A percentile compares a stretch with the other conserved stretches of the same genome.
phyloP scores from a whole-genome alignment of 2,113 vertebrate species.

The Nyctereutes procyonoides region DNA sequence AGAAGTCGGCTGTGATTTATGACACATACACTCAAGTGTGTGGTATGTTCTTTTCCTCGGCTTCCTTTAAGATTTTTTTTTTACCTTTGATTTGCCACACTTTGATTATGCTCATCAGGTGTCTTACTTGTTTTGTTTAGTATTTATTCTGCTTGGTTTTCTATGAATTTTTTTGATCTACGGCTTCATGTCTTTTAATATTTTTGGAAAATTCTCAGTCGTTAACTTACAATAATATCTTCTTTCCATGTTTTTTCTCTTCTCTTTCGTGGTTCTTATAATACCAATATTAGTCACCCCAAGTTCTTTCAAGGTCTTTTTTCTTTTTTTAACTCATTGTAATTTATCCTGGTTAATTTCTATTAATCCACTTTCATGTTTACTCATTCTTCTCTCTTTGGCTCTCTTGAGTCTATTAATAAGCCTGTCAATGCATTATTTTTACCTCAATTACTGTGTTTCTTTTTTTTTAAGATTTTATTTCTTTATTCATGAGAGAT shows the following conservation, averaged over 20 bases:
- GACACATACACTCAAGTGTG: background rate
- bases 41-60: background rate
- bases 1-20: background rate
- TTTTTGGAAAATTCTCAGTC: background rate
- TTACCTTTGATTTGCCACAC: background rate
- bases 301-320: background rate
- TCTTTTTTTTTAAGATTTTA: background rate
- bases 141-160: background rate
- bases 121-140: background rate
- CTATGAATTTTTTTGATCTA: constrained; percentile 32
- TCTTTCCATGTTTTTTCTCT: background rate
- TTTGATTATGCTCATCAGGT: background rate
- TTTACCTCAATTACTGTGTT: background rate
- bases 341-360: background rate
- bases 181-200: background rate
- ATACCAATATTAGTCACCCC: background rate
- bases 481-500: no score
- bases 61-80: background rate
- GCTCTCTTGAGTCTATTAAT: background rate
- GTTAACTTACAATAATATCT: background rate
- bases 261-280: background rate
- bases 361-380: background rate
- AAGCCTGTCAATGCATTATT: background rate
- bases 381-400: background rate
- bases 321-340: background rate